Conservation (phyloP, 2,797 vertebrate species). For the Rhinella marina region DNA sequence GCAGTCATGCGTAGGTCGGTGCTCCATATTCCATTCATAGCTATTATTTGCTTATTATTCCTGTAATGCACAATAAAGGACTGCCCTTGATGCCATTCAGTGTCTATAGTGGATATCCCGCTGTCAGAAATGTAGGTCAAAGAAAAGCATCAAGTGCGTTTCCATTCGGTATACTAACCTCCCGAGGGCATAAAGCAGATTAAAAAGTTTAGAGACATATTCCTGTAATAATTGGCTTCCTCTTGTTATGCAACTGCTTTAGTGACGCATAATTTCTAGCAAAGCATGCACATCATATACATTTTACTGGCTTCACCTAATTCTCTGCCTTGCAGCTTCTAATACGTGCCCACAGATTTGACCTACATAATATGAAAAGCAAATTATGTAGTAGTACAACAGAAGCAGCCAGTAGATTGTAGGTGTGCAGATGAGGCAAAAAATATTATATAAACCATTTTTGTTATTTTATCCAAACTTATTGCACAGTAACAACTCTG, state of each 20-base stretch:
- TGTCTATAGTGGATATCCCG: constrained; percentile 34
- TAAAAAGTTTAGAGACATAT: constrained; percentile 47
- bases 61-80: constrained; percentile 42
- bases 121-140: constrained; percentile 59
- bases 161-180: constrained; percentile 48
- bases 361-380: constrained; percentile 51
- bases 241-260: constrained; percentile 56
- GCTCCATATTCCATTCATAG: constrained; percentile 60
- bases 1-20: constrained; percentile 40
- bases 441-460: not conserved
- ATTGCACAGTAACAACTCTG: not conserved
- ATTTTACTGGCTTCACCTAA: constrained; percentile 49
- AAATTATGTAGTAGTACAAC: constrained; percentile 18
- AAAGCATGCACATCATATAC: constrained; percentile 48
- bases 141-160: constrained; percentile 43
- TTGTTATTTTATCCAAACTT: not conserved
- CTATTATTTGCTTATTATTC: constrained; percentile 52
- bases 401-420: not conserved
- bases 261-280: constrained; percentile 50
- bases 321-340: constrained; percentile 44
- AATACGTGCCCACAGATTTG: constrained; percentile 45
- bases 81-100: constrained; percentile 56
- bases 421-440: not conserved
- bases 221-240: constrained; percentile 51
- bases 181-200: constrained; percentile 47